These are phyloP conservation scores for Microcebus lehilahytsara DNA, from an alignment of 2,113 vertebrate species.

Conservation along the genomic window DNA sequence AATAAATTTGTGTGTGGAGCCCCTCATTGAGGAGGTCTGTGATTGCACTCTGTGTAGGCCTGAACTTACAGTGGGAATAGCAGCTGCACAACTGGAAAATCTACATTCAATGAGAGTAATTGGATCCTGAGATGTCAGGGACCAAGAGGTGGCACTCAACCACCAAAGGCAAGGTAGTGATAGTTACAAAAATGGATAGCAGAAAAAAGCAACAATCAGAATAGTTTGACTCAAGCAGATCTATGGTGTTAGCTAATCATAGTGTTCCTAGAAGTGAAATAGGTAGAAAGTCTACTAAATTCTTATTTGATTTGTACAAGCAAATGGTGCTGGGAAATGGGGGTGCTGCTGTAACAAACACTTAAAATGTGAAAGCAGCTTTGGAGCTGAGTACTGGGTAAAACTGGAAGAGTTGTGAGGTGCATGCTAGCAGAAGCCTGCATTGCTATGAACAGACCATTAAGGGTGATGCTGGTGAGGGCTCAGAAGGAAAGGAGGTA, in stretches of 20 bases:
- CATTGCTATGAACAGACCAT: not conserved
- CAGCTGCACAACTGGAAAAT: not conserved
- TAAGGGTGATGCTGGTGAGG: not conserved
- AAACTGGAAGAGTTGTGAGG: not conserved
- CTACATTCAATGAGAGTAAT: not conserved
- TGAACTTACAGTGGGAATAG: rapidly evolving
- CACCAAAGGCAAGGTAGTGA: not conserved
- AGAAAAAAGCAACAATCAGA: not conserved
- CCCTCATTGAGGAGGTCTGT: not conserved
- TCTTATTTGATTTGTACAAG: not conserved
- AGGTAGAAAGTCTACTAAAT: not conserved
- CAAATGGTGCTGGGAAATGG: not conserved
- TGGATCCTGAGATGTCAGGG: not conserved
- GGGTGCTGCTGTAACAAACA: not conserved
- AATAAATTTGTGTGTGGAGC: not conserved
- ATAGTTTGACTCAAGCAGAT: not conserved
- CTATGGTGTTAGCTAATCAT: not conserved
- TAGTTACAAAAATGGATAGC: not conserved
- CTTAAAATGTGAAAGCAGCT: not conserved
- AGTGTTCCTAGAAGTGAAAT: not conserved
- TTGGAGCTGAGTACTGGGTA: not conserved
- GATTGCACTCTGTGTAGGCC: not conserved
- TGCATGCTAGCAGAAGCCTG: not conserved
- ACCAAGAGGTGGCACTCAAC: not conserved
- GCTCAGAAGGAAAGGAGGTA: not conserved